A percentile compares a stretch with the other conserved stretches of the same genome.
phyloP scores from a whole-genome alignment of 2,797 vertebrate genomes.

The Sebastes kiyomatsui region DNA sequence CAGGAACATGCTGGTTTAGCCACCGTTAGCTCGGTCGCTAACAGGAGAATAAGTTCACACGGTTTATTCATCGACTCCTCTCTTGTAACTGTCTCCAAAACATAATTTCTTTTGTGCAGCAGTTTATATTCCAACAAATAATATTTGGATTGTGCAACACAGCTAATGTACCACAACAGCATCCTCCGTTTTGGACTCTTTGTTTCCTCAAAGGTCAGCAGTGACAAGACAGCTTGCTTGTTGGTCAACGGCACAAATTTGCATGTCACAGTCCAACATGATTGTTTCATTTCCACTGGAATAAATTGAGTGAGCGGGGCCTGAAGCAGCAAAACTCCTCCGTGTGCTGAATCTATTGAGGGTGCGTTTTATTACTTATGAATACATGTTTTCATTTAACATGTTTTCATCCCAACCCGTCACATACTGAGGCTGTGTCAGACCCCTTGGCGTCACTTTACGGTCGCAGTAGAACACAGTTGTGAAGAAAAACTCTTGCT shows the following conservation, averaged over 20 bases:
- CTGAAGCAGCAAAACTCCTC: background rate
- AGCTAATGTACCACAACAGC: background rate
- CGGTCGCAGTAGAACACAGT: no score
- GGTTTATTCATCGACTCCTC: background rate
- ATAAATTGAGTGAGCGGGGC: background rate
- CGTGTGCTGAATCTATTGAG: background rate
- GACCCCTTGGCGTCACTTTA: no score
- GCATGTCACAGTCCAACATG: background rate
- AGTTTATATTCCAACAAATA: background rate
- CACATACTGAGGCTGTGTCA: no score
- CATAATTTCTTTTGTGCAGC: background rate
- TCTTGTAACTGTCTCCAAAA: background rate
- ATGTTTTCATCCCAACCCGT: background rate
- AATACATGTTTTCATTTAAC: background rate
- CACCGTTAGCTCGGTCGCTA: background rate
- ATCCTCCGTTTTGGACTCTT: background rate
- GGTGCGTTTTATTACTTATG: background rate
- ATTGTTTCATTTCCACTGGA: background rate
- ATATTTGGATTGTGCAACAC: background rate
- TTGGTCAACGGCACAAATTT: background rate
- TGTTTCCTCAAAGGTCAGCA: background rate
- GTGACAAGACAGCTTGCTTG: background rate
- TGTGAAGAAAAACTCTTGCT: no score
- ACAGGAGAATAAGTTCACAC: no score
- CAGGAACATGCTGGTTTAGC: background rate